Evolutionary conservation across 1,140 invertebrate genomes (phyloP), one percentile per base, ranked within the genome.

Genomic region (Scaptomyza hsui): DNA sequence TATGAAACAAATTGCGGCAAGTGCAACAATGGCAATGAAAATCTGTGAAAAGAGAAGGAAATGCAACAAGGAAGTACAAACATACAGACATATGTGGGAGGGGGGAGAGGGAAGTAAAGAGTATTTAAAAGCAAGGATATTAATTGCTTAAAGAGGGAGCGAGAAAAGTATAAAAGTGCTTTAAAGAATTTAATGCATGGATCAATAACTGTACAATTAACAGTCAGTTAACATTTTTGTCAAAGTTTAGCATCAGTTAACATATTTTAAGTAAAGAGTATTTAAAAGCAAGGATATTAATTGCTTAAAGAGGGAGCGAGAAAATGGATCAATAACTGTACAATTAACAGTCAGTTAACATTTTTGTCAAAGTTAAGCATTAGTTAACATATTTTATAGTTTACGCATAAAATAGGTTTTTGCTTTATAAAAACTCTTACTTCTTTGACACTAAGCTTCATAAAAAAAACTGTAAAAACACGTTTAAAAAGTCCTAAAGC

Each of bases 21-120:
- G 37, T 26, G 39, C 49, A 57, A 69, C 65, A 69, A 69, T 62
- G 65, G 59, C 67, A 63, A 55, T 69, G 57, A 69, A 62, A 6
- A 69, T 48, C 49, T 48, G 21, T 57, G 18, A 35, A 24, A 62
- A 21, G 15, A 15, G n/a, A 44, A 29, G 57, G 57, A 69, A 69
- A 63, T 63, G 53, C 39, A 39, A 59, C 44, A 37, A 37, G 39
- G 32, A 35, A 48, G 19, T 26, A 9, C 32, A 26, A n/a, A 12
- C 10, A n/a, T 3, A 18, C 18, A 48, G 7, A 44, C 9, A 16
- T 15, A 51, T 3, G 10, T 16, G 13, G 9, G 9, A 35, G 51
- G 15, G n/a, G 6, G 26, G 51, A 1, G 44, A 13, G 51, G 0
- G 44, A 13, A 4, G 0, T 21, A 51, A 32, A 52, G 15, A 7